Evolutionary conservation across 35 echinoderm and acorn worm genomes (phyloP).

Genomic region (Lytechinus pictus): DNA sequence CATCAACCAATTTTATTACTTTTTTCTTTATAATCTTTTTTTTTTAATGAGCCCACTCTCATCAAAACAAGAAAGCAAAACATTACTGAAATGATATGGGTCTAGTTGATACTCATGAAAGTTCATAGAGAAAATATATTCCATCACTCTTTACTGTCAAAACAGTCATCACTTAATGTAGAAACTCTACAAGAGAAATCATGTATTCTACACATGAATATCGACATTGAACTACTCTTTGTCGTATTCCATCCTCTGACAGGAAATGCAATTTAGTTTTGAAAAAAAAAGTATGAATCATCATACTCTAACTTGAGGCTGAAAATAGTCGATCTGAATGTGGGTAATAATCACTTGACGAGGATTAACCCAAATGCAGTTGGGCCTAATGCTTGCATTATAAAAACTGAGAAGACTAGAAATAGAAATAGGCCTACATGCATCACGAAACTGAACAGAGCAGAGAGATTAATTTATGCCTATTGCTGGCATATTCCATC

Average conservation of each 20-base stretch:
- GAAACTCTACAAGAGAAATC: neutral
- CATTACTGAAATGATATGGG: too few relatives aligned
- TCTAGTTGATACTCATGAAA: too few relatives aligned
- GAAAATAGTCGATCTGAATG: neutral
- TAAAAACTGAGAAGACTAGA: neutral
- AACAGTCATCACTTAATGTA: neutral
- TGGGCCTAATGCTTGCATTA: neutral
- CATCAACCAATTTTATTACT: too few relatives aligned
- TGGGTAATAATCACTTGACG: slow-evolving; percentile 18
- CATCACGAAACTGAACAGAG: too few relatives aligned
- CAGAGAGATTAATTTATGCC: too few relatives aligned
- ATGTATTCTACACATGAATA: neutral
- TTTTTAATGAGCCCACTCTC: too few relatives aligned
- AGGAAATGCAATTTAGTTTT: slow-evolving; percentile 18
- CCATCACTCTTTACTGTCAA: neutral
- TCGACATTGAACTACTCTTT: neutral
- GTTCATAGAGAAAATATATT: neutral
- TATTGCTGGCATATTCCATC: too few relatives aligned
- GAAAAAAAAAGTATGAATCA: slow-evolving; percentile 4
- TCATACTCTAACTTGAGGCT: neutral
- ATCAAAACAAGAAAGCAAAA: too few relatives aligned
- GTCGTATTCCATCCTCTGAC: neutral
- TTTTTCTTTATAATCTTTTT: too few relatives aligned
- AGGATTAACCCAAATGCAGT: neutral
- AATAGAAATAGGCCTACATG: too few relatives aligned